A percentile compares a stretch with the other conserved stretches of the same genome.
phyloP scores from a whole-genome alignment of 2,113 vertebrate genomes.

The Steatornis caripensis region DNA sequence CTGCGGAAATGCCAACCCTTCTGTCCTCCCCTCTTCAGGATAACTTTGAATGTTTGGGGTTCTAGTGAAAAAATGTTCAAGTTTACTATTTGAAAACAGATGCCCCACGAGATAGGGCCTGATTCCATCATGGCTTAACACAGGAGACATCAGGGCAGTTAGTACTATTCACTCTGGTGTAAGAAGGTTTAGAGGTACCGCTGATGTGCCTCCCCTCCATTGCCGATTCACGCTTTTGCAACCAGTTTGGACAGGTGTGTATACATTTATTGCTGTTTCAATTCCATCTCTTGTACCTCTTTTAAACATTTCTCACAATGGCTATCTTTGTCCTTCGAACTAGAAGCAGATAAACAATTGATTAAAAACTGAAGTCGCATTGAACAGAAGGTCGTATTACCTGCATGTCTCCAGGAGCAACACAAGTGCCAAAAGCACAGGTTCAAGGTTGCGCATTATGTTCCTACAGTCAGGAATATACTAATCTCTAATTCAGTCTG shows the following conservation, averaged over 20 bases:
- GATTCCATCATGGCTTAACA: not conserved
- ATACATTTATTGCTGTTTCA: not conserved
- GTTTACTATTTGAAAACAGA: not conserved
- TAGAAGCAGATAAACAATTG: not conserved
- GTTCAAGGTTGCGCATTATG: not conserved
- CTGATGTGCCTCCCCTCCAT: not conserved
- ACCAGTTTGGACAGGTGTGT: not conserved
- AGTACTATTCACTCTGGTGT: not conserved
- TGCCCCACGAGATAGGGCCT: not conserved
- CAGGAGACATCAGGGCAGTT: not conserved
- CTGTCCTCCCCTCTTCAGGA: not conserved
- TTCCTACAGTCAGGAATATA: not conserved
- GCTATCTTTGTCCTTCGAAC: not conserved
- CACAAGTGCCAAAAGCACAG: not conserved
- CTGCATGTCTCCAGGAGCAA: not conserved
- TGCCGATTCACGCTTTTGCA: not conserved
- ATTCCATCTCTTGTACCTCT: not conserved
- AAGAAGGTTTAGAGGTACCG: not conserved
- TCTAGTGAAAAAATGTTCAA: not conserved
- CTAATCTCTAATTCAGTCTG: not conserved
- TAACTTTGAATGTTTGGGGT: not conserved
- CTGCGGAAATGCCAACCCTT: accelerated
- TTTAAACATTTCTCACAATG: not conserved
- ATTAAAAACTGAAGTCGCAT: not conserved
- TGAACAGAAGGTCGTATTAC: not conserved